These are phyloP conservation scores for Diplosoma virens DNA, from an alignment of 23 tunicate genomes.

Conservation along the genomic window DNA sequence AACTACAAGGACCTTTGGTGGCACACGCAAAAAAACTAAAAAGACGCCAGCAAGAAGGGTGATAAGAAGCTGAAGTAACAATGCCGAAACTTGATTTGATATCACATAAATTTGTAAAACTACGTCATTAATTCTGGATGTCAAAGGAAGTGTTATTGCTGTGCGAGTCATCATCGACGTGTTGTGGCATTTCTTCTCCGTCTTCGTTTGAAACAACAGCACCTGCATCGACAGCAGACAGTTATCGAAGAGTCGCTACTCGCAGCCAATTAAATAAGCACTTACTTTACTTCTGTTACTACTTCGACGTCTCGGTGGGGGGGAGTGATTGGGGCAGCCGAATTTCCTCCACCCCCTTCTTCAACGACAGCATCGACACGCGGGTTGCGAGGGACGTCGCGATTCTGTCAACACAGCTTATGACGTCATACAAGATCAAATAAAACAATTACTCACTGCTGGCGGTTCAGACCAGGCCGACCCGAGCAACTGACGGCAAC, in stretches of 20 bases:
- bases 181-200: too few relatives aligned
- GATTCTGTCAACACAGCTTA: neutral
- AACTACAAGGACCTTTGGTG: too few relatives aligned
- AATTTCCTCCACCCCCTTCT: constrained; percentile 56
- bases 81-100: too few relatives aligned
- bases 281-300: constrained; percentile 72
- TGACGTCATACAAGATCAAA: neutral
- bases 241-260: neutral
- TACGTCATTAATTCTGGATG: too few relatives aligned
- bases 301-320: constrained; percentile 67
- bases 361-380: constrained; percentile 37
- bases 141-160: too few relatives aligned
- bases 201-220: too few relatives aligned
- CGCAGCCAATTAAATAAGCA: neutral
- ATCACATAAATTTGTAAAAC: too few relatives aligned
- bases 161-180: too few relatives aligned
- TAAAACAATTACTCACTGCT: neutral
- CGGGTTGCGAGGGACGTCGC: neutral
- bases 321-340: constrained; percentile 74
- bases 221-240: too few relatives aligned
- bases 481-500: neutral
- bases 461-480: neutral
- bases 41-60: too few relatives aligned
- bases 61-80: too few relatives aligned
- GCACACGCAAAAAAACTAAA: too few relatives aligned